Evolutionary conservation across 2,888 invertebrate genomes (phyloP), one percentile per base, ranked within the genome.

Genomic region (Brachyptera risi): DNA sequence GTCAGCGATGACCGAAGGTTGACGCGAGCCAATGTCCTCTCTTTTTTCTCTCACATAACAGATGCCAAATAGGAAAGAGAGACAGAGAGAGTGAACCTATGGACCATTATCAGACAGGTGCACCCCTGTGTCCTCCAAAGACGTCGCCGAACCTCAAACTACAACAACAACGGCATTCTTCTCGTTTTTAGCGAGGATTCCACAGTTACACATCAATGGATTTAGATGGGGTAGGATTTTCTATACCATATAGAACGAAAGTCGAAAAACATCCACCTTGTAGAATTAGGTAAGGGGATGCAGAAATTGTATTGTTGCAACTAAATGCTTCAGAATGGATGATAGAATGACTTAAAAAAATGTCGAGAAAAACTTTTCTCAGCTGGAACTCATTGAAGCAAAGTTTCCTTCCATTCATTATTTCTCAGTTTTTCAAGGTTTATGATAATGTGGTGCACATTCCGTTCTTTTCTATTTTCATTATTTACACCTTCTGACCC

Each of bases 301-400:
- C 17, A 19, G 21, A 21, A 19, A 21, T 42, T 42, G 17, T 42
- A 42, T 42, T 7, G 17, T 9, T 42, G 42, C 19, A 42, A 42
- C 24, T 9, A 21, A 54, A 54, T 37, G 54, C 19, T 54, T 54
- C 37, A 21, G 54, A 54, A 54, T 21, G 54, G 31, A 17, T 17
- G 19, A 19, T 54, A 54, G 21, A 13, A 24, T 37, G 15, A 35
- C 19, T n/a, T 37, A 13, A 35, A 54, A 44, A 44, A 44, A 44
- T 19, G 21, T 35, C 17, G 21, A 54, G 19, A 51, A 35, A 54
- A 35, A 17, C 37, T 37, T 21, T 3, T 37, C 35, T 17, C 54
- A 54, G 54, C 54, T 54, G 54, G 54, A 31, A 54, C 37, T 37
- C 54, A 54, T 54, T 54, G 54, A 54, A 54, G 37, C 37, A 37